Percentiles rank a stretch among this genome's conserved stretches.
Conservation (phyloP, 2,797 vertebrate genomes). For the Threskiornis aethiopicus region DNA sequence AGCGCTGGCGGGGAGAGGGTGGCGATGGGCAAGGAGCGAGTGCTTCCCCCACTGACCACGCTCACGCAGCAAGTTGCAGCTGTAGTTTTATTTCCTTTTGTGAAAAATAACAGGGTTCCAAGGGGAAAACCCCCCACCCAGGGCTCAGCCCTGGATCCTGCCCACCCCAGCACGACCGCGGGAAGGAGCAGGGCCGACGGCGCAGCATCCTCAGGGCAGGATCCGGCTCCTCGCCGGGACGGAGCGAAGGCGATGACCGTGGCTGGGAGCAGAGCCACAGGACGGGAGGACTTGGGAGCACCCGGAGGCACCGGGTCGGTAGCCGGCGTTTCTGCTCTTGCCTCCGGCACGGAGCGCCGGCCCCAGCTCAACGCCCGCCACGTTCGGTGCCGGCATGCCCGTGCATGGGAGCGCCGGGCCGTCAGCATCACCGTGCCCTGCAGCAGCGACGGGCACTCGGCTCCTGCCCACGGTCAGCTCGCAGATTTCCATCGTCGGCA, state of each 20-base stretch:
- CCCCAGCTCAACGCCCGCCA: neutral
- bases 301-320: neutral
- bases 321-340: neutral
- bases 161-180: constrained; percentile 6
- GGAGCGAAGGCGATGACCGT: fast-evolving
- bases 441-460: fast-evolving
- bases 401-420: fast-evolving
- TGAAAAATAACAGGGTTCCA: constrained; percentile 74
- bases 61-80: constrained; percentile 55
- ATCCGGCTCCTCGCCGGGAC: neutral
- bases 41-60: neutral
- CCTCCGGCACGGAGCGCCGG: neutral
- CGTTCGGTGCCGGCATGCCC: neutral
- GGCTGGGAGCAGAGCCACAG: neutral
- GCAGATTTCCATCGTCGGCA: neutral
- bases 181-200: constrained; percentile 49
- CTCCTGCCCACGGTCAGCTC: neutral
- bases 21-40: fast-evolving
- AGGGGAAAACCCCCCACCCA: constrained; percentile 26
- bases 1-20: neutral
- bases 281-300: neutral
- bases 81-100: constrained; percentile 79
- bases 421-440: neutral
- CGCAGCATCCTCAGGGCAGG: neutral
- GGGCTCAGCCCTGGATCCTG: constrained; percentile 48